Evolutionary conservation across 1,140 invertebrate genomes (phyloP).

Genomic region (Chelonus insularis): DNA sequence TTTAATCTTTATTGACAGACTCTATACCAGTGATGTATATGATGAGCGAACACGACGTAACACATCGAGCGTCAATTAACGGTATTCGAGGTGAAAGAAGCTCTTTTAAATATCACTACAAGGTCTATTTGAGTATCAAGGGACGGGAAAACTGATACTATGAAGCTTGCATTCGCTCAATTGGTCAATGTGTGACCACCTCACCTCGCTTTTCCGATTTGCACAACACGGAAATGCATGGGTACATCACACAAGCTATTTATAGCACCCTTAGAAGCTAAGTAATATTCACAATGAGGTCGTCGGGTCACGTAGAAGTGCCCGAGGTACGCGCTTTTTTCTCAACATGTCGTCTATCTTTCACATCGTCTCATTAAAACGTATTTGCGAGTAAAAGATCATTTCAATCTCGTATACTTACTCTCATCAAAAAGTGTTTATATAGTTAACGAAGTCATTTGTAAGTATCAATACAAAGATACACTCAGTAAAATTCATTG

Average conservation of each 20-base stretch:
- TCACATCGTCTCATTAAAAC: slow-evolving; percentile 6
- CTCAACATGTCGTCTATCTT: neutral
- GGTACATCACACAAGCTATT: neutral
- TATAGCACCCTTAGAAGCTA: neutral
- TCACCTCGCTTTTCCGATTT: neutral
- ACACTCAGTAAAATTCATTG: too few relatives aligned
- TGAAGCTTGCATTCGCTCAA: slow-evolving; percentile 4
- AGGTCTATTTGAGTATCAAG: slow-evolving; percentile 12
- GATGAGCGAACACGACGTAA: neutral
- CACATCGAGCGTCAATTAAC: slow-evolving; percentile 3
- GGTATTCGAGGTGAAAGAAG: slow-evolving; percentile 8
- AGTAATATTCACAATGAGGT: slow-evolving; percentile 17
- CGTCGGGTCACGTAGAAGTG: neutral
- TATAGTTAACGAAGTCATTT: too few relatives aligned
- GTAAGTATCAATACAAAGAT: too few relatives aligned
- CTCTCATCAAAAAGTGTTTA: neutral
- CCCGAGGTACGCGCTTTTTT: neutral
- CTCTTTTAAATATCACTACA: slow-evolving; percentile 6
- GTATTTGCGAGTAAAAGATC: slow-evolving; percentile 4
- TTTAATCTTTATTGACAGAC: neutral
- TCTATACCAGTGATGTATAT: neutral
- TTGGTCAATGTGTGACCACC: neutral
- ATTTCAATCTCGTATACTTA: neutral
- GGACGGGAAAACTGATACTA: slow-evolving; percentile 7
- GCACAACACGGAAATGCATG: neutral